Base-by-base conservation (phyloP, 2,888 invertebrate genomes). In the Trilocha varians region DNA sequence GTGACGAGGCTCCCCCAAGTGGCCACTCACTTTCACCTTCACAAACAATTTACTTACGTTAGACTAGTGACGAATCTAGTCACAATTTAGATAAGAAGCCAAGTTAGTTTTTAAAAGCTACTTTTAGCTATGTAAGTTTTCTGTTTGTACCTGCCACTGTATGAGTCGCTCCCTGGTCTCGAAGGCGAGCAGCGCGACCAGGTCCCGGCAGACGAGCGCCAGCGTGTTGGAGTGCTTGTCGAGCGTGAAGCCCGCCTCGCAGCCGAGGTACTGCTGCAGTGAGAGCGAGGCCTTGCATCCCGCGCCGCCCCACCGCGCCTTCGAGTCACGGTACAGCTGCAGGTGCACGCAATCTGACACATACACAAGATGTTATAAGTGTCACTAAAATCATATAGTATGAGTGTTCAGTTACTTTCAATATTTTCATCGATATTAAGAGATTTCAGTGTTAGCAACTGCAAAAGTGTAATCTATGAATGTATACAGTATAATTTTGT, bases 211-310 rank as follows among this genome's bases (percentile, higher is more conserved):
- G 53, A 96, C 89, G 56, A 96, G 92, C 51, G 95, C 95, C 62
- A 96, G 90, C 38, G 96, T 96, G 80, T 96, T 92, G 47, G 93
- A 93, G 83, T 96, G 96, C 78, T 95, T 95, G 86, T 96, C 96
- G 63, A 95, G 88, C 43, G 94, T 93, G 82, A 96, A 95, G 53
- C 94, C 93, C 46, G 91, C 89, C 85, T 96, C 94, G 62, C 93
- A 87, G 47, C 94, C 96, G 46, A 94, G 88, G 85, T 93, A 95
- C 60, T 93, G 93, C 76, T 95, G 92, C 67, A 96, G 88, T 46
- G 95, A 93, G 46, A 96, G 88, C 44, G 94, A 92, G 16, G 94
- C 93, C 84, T 95, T 95, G 57, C 92, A 91, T 78, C 90, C 51
- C 17, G 62, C 60, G 48, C 67, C 49, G 53, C 69, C 85, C 39